phyloP scores from a whole-genome alignment of 2,888 invertebrate genomes.

The Latrodectus elegans region DNA sequence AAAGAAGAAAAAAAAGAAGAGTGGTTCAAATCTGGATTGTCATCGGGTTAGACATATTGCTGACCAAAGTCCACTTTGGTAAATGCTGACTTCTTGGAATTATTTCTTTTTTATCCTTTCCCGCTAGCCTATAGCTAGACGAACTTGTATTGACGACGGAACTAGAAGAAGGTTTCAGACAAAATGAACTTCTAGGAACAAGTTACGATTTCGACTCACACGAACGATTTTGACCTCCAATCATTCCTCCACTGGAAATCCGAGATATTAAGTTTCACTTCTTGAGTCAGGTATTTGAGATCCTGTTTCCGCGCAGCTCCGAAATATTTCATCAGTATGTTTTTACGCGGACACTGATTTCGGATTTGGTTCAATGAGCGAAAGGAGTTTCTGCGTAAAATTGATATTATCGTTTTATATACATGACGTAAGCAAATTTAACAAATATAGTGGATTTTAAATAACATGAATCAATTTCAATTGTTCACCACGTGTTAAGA shows the following conservation, averaged over 20 bases:
- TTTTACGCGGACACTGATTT: not conserved
- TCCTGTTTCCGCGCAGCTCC: not conserved
- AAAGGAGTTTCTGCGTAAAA: not conserved
- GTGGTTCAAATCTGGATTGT: conserved; percentile 44
- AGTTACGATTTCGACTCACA: conserved; percentile 33
- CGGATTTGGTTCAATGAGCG: not conserved
- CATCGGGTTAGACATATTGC: conserved; percentile 67
- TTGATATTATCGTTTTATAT: no score
- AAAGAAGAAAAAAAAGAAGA: conserved; percentile 38
- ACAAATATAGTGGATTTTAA: no score
- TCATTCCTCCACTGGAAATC: not conserved
- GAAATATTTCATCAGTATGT: not conserved
- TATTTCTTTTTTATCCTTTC: conserved; percentile 46
- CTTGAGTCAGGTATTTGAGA: not conserved
- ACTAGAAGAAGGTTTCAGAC: conserved; percentile 17
- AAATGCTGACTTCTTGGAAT: conserved; percentile 64
- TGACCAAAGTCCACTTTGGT: conserved; percentile 64
- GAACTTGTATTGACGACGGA: conserved; percentile 41
- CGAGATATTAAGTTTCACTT: conserved; percentile 12
- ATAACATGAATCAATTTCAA: no score
- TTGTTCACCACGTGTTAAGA: no score
- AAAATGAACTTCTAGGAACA: conserved; percentile 48
- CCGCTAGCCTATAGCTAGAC: conserved; percentile 12
- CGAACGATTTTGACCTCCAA: conserved; percentile 47
- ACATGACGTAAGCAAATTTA: no score